Evolutionary conservation across 2,888 invertebrate species (phyloP).

Genomic region (Amiota mariae): DNA sequence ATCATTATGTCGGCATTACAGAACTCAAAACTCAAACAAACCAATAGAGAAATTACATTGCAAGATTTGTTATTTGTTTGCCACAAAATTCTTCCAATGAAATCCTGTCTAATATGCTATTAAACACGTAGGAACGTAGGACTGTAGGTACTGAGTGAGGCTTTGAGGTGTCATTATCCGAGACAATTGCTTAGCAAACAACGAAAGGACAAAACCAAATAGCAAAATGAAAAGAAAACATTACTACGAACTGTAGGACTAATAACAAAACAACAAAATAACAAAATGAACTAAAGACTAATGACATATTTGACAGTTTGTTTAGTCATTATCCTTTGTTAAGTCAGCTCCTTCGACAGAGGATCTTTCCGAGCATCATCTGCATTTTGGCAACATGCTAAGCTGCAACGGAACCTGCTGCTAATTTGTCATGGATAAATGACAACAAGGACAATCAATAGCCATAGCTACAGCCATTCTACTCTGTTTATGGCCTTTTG

Average conservation of each 20-base stretch:
- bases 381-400: constrained; percentile 8
- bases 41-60: constrained; percentile 10
- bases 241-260: not conserved
- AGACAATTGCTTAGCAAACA: constrained; percentile 11
- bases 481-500: not conserved
- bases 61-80: not conserved
- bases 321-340: constrained; percentile 65
- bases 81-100: constrained; percentile 17
- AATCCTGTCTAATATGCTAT: constrained; percentile 24
- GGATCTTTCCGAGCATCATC: not conserved
- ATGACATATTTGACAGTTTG: constrained; percentile 53
- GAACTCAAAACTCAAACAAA: constrained; percentile 9
- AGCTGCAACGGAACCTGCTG: constrained; percentile 9
- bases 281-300: constrained; percentile 8
- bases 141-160: not conserved
- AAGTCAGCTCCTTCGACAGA: constrained; percentile 18
- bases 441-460: not conserved
- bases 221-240: constrained; percentile 35
- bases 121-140: constrained; percentile 24
- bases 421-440: constrained; percentile 27
- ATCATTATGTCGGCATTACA: constrained; percentile 1
- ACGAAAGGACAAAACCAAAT: not conserved
- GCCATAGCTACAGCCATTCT: not conserved
- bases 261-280: too few relatives aligned
- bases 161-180: constrained; percentile 27